These are phyloP conservation scores for Elaphurus davidianus DNA, from an alignment of 2,113 vertebrate species.

Conservation along the genomic window DNA sequence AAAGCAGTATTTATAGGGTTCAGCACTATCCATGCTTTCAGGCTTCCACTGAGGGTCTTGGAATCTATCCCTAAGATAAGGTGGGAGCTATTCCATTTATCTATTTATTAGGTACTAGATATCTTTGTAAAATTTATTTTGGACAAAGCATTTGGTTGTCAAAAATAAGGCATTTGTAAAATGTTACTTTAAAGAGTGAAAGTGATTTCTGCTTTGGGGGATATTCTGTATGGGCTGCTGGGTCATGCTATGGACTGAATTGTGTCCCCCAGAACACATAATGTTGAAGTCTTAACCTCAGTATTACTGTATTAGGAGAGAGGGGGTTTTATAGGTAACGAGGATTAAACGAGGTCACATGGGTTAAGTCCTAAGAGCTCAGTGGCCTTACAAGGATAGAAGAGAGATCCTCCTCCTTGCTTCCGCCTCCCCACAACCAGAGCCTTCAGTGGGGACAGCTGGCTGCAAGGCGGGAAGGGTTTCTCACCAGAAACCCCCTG, in stretches of 20 bases:
- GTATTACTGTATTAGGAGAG: neutral
- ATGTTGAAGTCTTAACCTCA: neutral
- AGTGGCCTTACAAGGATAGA: neutral
- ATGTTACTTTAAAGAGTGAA: neutral
- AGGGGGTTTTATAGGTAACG: neutral
- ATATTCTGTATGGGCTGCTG: neutral
- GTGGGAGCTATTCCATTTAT: neutral
- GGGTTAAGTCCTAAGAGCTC: neutral
- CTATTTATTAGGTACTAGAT: neutral
- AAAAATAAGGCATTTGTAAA: neutral
- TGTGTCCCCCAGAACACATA: neutral
- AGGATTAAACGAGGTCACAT: neutral
- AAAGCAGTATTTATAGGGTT: neutral
- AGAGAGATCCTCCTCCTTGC: neutral
- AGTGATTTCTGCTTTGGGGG: neutral
- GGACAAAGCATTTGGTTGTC: neutral
- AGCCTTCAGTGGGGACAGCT: neutral
- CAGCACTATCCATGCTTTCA: neutral
- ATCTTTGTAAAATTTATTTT: neutral
- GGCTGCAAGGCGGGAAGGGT: neutral
- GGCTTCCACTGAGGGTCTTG: neutral
- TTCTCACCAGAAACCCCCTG: neutral
- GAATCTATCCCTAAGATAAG: neutral
- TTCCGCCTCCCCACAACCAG: too few species aligned
- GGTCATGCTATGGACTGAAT: neutral